Conservation (phyloP, 2,888 invertebrate genomes). For the Cheiracanthium punctorium region DNA sequence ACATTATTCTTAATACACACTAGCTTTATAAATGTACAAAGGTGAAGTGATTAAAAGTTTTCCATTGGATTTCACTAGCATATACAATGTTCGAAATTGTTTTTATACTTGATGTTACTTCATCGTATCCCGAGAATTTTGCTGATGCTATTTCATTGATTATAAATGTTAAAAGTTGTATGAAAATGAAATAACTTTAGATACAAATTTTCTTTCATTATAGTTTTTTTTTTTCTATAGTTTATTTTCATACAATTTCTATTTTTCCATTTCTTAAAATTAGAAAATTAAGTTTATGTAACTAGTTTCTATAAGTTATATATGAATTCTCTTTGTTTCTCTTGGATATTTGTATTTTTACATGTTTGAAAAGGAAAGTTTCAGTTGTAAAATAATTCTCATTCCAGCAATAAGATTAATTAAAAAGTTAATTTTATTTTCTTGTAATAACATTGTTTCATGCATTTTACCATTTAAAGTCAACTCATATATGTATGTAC, state of each 20-base stretch:
- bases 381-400: not conserved
- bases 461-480: constrained; percentile 63
- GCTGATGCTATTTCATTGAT: too few species aligned
- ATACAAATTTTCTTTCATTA: constrained; percentile 21
- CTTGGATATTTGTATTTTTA: too few species aligned
- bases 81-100: not conserved
- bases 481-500: constrained; percentile 54
- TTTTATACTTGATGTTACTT: not conserved
- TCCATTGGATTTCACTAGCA: not conserved
- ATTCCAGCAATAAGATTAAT: constrained; percentile 52
- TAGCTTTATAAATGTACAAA: not conserved
- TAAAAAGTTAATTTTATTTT: constrained; percentile 33
- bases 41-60: not conserved
- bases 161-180: too few species aligned
- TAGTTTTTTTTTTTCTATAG: too few species aligned
- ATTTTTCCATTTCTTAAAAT: too few species aligned
- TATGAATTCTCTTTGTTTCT: too few species aligned
- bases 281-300: too few species aligned
- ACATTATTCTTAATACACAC: constrained; percentile 1
- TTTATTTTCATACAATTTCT: too few species aligned
- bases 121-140: too few species aligned
- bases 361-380: constrained; percentile 4
- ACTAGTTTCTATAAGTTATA: too few species aligned
- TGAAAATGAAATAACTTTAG: too few species aligned
- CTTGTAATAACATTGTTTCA: constrained; percentile 34